Evolutionary conservation across 2,113 vertebrate species (phyloP).

Genomic region (Pyrgilauda ruficollis): DNA sequence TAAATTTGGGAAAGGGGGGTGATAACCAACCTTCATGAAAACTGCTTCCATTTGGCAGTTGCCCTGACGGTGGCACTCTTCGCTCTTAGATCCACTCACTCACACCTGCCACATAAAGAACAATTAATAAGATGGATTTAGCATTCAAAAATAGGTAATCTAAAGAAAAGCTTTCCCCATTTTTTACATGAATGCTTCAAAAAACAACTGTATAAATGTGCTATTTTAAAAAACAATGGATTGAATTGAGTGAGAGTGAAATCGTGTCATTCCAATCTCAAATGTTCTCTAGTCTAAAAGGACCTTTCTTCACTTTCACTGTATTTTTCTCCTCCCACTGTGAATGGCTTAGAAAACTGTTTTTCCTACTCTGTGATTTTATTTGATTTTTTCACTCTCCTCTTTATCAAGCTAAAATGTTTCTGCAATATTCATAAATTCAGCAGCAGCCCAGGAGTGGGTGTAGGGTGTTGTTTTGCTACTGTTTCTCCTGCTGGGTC

Average conservation of each 20-base stretch:
- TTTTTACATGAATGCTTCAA: neutral
- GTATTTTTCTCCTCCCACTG: neutral
- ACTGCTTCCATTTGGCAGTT: neutral
- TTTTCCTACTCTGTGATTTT: conserved; percentile 30
- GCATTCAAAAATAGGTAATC: neutral
- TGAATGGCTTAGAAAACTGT: neutral
- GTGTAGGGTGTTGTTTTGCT: conserved; percentile 38
- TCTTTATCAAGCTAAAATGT: conserved; percentile 29
- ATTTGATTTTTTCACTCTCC: conserved; percentile 11
- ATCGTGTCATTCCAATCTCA: neutral
- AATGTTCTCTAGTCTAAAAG: neutral
- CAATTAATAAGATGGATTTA: neutral
- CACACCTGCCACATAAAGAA: neutral
- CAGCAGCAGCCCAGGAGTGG: conserved; percentile 40
- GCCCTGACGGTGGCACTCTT: conserved; percentile 56
- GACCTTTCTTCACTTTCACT: neutral
- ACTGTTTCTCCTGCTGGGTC: conserved; percentile 7
- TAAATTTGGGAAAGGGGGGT: neutral
- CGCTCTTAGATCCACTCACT: neutral
- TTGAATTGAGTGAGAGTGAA: neutral
- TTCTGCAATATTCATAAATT: conserved; percentile 45
- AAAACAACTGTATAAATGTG: neutral
- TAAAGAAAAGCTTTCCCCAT: neutral
- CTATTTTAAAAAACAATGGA: neutral
- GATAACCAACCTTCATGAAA: neutral